These are phyloP conservation scores for Lamellibrachia columna DNA, from an alignment of 2,888 invertebrate genomes.

Conservation along the genomic window DNA sequence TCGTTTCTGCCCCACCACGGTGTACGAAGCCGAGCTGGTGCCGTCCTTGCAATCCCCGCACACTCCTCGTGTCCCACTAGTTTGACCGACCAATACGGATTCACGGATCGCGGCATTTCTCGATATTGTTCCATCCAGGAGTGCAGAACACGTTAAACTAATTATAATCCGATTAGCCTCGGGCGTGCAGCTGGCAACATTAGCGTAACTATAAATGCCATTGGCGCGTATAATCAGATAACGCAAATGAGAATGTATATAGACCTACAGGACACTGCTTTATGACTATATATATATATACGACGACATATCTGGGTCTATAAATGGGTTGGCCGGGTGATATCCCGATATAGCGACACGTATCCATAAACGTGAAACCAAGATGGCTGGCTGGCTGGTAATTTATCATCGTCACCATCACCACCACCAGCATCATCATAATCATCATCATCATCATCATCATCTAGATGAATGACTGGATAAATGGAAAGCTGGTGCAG, in stretches of 20 bases:
- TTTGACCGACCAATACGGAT: neutral
- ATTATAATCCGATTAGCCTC: slow-evolving; percentile 9
- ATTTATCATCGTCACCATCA: no score
- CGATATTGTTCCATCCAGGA: neutral
- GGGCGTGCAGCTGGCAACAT: neutral
- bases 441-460: no score
- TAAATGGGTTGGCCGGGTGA: neutral
- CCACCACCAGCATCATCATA: no score
- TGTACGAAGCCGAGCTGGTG: neutral
- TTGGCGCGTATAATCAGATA: neutral
- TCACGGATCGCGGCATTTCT: neutral
- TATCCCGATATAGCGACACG: neutral
- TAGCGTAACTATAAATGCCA: neutral
- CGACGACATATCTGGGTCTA: neutral
- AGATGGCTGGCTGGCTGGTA: no score
- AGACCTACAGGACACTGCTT: neutral
- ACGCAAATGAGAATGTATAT: neutral
- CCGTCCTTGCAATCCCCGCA: neutral
- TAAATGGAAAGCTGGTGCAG: neutral
- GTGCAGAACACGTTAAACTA: slow-evolving; percentile 1
- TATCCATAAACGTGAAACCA: neutral
- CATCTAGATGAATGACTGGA: no score
- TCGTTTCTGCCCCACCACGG: neutral
- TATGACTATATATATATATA: neutral
- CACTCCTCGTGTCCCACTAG: neutral